These are phyloP conservation scores for Stenotaenia linearis DNA, from an alignment of 2,888 invertebrate species.

Conservation along the genomic window DNA sequence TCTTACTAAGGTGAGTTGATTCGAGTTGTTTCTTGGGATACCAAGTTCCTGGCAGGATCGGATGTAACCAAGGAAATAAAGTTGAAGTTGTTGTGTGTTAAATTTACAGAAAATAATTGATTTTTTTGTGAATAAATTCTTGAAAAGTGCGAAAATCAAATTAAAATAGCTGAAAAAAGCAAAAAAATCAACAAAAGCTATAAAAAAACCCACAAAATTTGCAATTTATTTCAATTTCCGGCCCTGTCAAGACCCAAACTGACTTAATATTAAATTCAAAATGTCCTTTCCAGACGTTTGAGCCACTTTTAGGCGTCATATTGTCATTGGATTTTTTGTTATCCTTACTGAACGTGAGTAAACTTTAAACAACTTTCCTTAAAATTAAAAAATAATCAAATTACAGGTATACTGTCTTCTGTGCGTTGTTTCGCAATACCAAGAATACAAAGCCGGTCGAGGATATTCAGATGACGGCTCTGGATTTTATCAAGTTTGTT, in stretches of 20 bases:
- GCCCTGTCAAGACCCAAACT: too few species aligned
- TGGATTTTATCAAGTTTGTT: slow-evolving; percentile 32
- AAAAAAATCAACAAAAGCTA: too few species aligned
- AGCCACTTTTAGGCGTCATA: slow-evolving; percentile 8
- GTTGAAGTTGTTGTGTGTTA: too few species aligned
- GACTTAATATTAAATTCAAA: neutral
- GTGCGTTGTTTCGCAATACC: slow-evolving; percentile 80
- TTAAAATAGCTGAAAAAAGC: too few species aligned
- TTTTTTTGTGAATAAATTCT: too few species aligned
- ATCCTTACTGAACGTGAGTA: slow-evolving; percentile 27
- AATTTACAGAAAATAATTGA: too few species aligned
- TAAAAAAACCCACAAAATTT: neutral
- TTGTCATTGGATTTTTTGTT: slow-evolving; percentile 30
- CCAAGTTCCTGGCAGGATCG: too few species aligned
- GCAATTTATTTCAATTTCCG: too few species aligned
- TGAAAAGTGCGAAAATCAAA: too few species aligned
- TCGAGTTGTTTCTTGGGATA: too few species aligned
- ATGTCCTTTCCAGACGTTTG: neutral
- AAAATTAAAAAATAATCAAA: too few species aligned
- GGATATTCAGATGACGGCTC: slow-evolving; percentile 48
- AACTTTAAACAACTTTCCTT: neutral
- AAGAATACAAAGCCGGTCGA: slow-evolving; percentile 67
- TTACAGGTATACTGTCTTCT: slow-evolving; percentile 71
- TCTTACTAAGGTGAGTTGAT: neutral
- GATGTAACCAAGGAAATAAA: too few species aligned